phyloP scores from a whole-genome alignment of 2,797 vertebrate species.

The Ceyx erithaca region DNA sequence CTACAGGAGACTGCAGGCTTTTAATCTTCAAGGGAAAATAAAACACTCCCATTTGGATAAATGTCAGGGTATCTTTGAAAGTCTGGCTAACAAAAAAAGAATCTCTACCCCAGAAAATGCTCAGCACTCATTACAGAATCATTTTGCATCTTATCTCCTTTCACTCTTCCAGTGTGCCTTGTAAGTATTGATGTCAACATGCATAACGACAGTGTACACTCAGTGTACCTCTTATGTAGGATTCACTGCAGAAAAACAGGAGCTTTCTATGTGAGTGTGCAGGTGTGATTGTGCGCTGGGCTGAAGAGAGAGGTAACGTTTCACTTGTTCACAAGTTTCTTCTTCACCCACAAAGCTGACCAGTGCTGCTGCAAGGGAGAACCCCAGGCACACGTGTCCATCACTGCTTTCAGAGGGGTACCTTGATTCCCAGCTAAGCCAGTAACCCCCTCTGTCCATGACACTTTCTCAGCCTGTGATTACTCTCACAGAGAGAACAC shows the following conservation, averaged over 20 bases:
- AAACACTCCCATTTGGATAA: neutral
- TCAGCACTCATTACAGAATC: neutral
- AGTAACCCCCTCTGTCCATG: neutral
- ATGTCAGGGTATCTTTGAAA: neutral
- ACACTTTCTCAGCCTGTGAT: neutral
- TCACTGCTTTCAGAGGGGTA: too few species aligned
- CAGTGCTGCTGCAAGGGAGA: neutral
- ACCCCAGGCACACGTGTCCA: neutral
- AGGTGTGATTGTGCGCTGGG: neutral
- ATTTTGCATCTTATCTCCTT: neutral
- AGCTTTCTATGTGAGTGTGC: neutral
- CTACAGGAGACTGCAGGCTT: neutral
- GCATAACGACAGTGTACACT: neutral
- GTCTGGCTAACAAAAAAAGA: neutral
- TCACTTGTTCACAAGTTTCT: neutral
- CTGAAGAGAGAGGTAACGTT: neutral
- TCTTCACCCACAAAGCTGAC: neutral
- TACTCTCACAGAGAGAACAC: accelerated
- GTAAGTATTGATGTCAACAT: neutral
- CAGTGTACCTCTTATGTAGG: neutral
- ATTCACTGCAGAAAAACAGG: neutral
- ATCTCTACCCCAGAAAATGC: neutral
- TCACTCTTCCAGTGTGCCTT: neutral
- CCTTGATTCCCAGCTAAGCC: neutral
- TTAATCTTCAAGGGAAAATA: neutral